These are phyloP conservation scores for Campylomormyrus tamandua DNA, from an alignment of 2,113 vertebrate genomes.

Conservation along the genomic window DNA sequence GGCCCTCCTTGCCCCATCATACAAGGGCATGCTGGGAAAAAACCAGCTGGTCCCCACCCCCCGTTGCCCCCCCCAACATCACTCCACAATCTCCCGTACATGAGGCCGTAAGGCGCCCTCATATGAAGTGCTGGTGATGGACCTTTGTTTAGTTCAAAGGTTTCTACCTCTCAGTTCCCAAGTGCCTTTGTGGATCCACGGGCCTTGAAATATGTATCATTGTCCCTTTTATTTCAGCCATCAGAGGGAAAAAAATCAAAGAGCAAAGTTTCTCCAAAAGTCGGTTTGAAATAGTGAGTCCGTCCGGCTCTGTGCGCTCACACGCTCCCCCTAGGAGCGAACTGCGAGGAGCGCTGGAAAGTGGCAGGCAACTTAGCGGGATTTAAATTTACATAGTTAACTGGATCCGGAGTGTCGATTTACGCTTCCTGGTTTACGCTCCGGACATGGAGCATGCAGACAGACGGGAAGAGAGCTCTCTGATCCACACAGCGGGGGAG, in stretches of 20 bases:
- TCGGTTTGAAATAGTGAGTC: constrained; percentile 78
- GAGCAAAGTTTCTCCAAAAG: constrained; percentile 70
- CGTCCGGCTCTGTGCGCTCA: constrained; percentile 63
- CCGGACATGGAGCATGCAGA: background rate
- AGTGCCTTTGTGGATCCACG: constrained; percentile 89
- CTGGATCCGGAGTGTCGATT: background rate
- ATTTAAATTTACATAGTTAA: background rate
- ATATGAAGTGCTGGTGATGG: constrained; percentile 77
- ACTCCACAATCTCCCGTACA: constrained; percentile 45
- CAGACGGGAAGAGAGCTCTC: background rate
- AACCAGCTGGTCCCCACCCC: constrained; percentile 59
- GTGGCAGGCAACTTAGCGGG: constrained; percentile 8
- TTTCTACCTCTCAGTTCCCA: constrained; percentile 92
- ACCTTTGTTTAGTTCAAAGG: constrained; percentile 99
- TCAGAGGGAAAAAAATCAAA: constrained; percentile 87
- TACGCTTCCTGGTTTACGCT: background rate
- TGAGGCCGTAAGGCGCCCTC: constrained; percentile 68
- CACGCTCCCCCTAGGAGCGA: constrained; percentile 46
- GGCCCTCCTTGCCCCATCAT: constrained; percentile 49
- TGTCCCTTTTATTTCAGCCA: constrained; percentile 94
- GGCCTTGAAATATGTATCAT: constrained; percentile 98
- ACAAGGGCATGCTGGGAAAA: constrained; percentile 61
- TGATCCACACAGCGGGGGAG: background rate
- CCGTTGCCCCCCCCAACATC: constrained; percentile 36
- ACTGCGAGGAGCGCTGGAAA: background rate